Conservation (phyloP, 2,797 vertebrate species). For the Enteromius trimaculatus region DNA sequence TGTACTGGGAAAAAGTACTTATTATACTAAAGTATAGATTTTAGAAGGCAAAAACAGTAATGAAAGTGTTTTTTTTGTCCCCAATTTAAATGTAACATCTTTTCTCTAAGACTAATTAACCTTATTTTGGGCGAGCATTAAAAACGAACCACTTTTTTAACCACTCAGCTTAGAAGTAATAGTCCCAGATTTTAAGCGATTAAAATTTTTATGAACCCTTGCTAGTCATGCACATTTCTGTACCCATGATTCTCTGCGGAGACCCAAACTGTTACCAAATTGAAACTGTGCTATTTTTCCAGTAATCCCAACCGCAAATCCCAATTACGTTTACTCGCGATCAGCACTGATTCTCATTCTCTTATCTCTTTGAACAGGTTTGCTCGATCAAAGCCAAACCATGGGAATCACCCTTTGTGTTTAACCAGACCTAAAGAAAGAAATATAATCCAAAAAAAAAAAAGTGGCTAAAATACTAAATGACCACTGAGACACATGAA, state of each 20-base stretch:
- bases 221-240: neutral
- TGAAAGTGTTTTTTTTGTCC: no score
- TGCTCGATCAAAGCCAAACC: slow-evolving; percentile 16
- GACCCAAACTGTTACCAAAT: neutral
- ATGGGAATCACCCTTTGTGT: neutral
- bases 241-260: slow-evolving; percentile 4
- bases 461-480: slow-evolving; percentile 34
- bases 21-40: no score
- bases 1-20: neutral
- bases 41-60: no score
- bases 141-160: neutral
- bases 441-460: slow-evolving; percentile 8
- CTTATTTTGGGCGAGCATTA: neutral
- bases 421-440: slow-evolving; percentile 1
- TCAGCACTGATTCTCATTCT: slow-evolving; percentile 37
- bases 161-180: slow-evolving; percentile 13
- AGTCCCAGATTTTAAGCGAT: slow-evolving; percentile 37
- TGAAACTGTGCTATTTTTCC: slow-evolving; percentile 22
- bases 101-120: neutral
- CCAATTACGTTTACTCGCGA: slow-evolving; percentile 18
- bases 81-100: neutral
- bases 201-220: slow-evolving; percentile 40
- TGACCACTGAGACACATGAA: slow-evolving; percentile 30
- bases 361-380: slow-evolving; percentile 50
- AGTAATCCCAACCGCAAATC: slow-evolving; percentile 25